Percentiles rank a stretch among this genome's conserved stretches.
These are phyloP conservation scores for Motacilla tschutschensis DNA, from an alignment of 2,113 vertebrate genomes.

Conservation along the genomic window DNA sequence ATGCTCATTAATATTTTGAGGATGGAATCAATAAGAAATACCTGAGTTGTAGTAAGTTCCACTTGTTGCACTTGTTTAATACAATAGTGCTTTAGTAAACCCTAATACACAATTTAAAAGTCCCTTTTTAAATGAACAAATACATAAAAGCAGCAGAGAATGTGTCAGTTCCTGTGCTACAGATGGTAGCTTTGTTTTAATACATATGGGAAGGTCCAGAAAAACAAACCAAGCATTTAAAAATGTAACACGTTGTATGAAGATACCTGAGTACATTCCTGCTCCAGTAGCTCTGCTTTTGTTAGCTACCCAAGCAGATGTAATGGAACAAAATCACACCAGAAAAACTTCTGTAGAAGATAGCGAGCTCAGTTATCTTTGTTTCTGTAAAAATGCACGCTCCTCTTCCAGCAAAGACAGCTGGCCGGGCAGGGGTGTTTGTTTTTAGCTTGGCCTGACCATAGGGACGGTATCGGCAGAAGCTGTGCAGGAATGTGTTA, in stretches of 20 bases:
- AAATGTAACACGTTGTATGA: background rate
- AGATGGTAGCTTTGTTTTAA: background rate
- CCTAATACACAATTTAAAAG: background rate
- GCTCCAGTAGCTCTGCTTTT: background rate
- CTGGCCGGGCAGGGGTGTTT: background rate
- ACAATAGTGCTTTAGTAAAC: background rate
- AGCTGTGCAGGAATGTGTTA: constrained; percentile 35
- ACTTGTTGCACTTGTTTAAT: background rate
- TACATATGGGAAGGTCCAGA: background rate
- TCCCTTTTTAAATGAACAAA: background rate
- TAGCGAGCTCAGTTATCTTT: background rate
- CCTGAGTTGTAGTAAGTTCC: background rate
- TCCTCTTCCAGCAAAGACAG: background rate
- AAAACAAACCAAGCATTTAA: background rate
- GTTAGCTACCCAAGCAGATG: background rate
- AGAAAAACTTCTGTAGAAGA: background rate
- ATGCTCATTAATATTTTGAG: background rate
- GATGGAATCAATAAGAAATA: background rate
- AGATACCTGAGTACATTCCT: background rate
- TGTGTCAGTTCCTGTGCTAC: background rate
- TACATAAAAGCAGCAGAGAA: background rate
- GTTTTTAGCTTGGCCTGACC: background rate
- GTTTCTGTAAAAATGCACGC: background rate
- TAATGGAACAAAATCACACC: background rate
- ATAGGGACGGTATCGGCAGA: background rate